These are phyloP conservation scores for Lasioglossum morio DNA, from an alignment of 2,888 invertebrate species.

Conservation along the genomic window DNA sequence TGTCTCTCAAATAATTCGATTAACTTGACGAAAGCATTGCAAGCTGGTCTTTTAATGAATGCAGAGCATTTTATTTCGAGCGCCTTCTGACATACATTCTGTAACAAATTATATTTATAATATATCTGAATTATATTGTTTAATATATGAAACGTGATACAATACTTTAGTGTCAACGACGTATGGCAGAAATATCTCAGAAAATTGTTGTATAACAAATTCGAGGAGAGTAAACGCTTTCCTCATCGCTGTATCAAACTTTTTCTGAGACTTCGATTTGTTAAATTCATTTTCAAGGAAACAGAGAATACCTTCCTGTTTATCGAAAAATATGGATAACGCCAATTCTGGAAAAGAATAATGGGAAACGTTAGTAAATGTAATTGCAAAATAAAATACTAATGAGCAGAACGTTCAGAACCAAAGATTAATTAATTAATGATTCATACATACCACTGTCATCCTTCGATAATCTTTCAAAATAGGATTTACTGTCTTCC, in stretches of 20 bases:
- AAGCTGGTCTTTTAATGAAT: conserved; percentile 70
- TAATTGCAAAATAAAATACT: neutral
- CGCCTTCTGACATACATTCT: conserved; percentile 72
- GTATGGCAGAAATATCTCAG: conserved; percentile 67
- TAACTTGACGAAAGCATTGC: conserved; percentile 67
- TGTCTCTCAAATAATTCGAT: conserved; percentile 68
- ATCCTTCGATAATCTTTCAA: conserved; percentile 67
- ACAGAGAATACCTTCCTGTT: conserved; percentile 59
- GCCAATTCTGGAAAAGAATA: conserved; percentile 58
- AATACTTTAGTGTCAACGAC: conserved; percentile 63
- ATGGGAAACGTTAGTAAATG: neutral
- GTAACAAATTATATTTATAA: conserved; percentile 37
- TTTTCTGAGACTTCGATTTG: conserved; percentile 25
- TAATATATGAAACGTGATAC: conserved; percentile 23
- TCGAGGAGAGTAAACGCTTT: conserved; percentile 69
- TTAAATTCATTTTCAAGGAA: conserved; percentile 68
- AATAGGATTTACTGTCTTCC: conserved; percentile 63
- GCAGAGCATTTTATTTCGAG: conserved; percentile 58
- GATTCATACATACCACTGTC: conserved; percentile 65
- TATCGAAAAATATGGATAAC: conserved; percentile 67
- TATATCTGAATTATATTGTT: neutral
- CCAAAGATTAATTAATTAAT: neutral
- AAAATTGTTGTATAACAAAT: conserved; percentile 72
- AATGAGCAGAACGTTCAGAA: neutral
- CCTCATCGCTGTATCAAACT: conserved; percentile 57